Base-by-base conservation (phyloP, 2,888 invertebrate genomes). In the Notodonta dromedarius region DNA sequence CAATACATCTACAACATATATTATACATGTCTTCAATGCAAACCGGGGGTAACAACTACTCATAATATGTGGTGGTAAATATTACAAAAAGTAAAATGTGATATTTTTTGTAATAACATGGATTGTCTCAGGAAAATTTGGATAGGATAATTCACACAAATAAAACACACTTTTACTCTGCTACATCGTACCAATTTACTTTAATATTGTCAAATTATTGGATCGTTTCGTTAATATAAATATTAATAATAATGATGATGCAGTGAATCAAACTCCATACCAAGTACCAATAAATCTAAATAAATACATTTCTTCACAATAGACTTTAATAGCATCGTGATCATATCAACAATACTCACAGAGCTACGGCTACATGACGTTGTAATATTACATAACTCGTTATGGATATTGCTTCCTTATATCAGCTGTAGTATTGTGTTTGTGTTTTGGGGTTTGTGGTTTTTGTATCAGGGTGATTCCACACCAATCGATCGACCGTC, bases 171-270 rank as follows among this genome's bases (percentile, higher is more conserved):
- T 58, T 66, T 46, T 62, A 44, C 24, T 52, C 44, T 83, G 83
- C 88, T 90, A 91, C 88, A 89, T 86, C 89, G 80, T 88, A 87
- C 87, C 87, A 85, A 83, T 91, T 89, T 88, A 88, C 86, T 90
- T 87, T 84, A 88, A 81, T 91, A 91, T 92, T 92, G 91, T 91
- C 91, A 85, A 89, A 80, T 85, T 82, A 80, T 84, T 83, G 79
- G 77, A 82, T 82, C 76, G 77, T 75, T 66, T 65, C 67, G 56
- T 66, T 65, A 60, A 44, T 44, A 13, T 48, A 16, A 16, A 16
- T 54, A 54, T 52, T 54, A 48, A 55, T 55, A 42, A 62, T 46
- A 16, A 63, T 62, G 46, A 60, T 53, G 55, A 60, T 53, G 55
- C 58, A 59, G 51, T 56, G 42, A 63, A 57, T 53, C 24, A 42